Base-by-base conservation (phyloP, 2,888 invertebrate species). In the Alcis repandata region DNA sequence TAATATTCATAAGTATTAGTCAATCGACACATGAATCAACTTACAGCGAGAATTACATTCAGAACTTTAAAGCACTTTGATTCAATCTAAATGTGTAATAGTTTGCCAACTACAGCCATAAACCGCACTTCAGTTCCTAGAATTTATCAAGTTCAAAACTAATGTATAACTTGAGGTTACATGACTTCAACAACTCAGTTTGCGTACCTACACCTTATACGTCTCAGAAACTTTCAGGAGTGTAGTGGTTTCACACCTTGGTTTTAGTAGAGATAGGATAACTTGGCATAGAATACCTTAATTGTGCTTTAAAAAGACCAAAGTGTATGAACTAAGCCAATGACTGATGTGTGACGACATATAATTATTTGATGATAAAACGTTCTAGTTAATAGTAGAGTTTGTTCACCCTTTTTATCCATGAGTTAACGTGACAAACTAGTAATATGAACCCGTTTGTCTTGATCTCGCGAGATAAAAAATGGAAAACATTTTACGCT, bases 71-170 rank as follows among this genome's bases (percentile, higher is more conserved):
- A 27, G 27, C 15, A 48, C 48, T 48, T 15, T 7, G 1, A 8
- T 49, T 32, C 15, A 51, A 33, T 36, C 32, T 32, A 48, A 48
- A 32, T 15, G 27, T 49, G 17, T 51, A 13, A 43, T 17, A 60
- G 52, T 53, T 60, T 36, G 19, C 15, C 15, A 52, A 52, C 17
- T 61, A 19, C 33, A n/a, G 17, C 40, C 38, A 53, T 54, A 60
- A 49, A 52, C 32, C 38, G n/a, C 46, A 38, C 46, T 43, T 43
- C 20, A 33, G 45, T 40, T 17, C 48, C 11, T 32, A 48, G 38
- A 54, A 54, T 61, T 54, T 22, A 40, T 48, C 53, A 48, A 61
- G 38, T 60, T 60, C 40, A 19, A 53, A 60, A 60, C 60, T 53
- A 20, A 13, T 43, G n/a, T 20, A 45, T 17, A 59, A 51, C 41